Evolutionary conservation across 2,797 vertebrate genomes (phyloP).

Genomic region (Prunella strophiata): DNA sequence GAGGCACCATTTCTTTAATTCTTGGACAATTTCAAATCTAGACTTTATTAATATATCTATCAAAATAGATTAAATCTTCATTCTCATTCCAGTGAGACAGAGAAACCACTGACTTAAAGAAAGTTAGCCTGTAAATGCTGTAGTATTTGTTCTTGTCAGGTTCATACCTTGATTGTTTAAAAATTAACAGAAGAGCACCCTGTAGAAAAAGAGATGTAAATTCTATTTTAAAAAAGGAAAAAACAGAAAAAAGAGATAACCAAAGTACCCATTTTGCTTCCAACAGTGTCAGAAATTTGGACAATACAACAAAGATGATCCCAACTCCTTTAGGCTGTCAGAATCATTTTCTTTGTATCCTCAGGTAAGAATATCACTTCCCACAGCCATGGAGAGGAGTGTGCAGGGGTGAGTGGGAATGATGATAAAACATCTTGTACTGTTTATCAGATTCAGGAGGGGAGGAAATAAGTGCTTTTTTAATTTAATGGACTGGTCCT

Average conservation of each 20-base stretch:
- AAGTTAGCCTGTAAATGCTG: neutral
- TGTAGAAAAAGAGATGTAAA: neutral
- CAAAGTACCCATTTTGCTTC: conserved; percentile 10
- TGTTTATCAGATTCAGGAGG: neutral
- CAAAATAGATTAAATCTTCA: neutral
- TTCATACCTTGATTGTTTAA: neutral
- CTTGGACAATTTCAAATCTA: neutral
- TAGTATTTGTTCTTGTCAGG: neutral
- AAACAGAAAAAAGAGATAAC: neutral
- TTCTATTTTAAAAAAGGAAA: neutral
- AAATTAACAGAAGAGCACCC: neutral
- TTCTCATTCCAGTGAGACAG: neutral
- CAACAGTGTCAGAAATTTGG: conserved; percentile 98
- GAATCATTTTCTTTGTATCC: conserved; percentile 97
- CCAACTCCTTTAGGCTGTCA: conserved; percentile 91
- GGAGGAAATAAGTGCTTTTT: neutral
- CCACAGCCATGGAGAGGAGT: rapidly evolving
- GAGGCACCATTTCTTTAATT: neutral
- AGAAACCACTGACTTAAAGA: neutral
- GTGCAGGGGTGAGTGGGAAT: neutral
- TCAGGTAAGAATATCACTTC: conserved; percentile 82
- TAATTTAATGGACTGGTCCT: neutral
- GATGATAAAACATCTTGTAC: neutral
- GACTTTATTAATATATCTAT: neutral
- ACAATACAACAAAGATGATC: conserved; percentile 97